These are phyloP conservation scores for Mus pahari DNA, from an alignment of 2,113 vertebrate genomes.

Conservation along the genomic window DNA sequence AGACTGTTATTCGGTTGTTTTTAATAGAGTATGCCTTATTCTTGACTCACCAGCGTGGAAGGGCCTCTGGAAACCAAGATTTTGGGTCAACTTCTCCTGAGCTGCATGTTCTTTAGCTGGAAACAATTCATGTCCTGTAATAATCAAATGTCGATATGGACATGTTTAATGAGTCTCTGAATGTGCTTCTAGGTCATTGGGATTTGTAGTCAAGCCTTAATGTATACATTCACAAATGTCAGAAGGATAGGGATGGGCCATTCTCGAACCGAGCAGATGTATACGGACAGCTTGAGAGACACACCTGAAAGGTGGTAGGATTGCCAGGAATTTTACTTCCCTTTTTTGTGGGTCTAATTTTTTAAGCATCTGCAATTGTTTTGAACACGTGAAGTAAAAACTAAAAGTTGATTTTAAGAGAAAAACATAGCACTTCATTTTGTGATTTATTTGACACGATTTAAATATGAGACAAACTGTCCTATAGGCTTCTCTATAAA, in stretches of 20 bases:
- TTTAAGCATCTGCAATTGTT: not conserved
- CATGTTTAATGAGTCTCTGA: not conserved
- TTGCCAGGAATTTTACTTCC: not conserved
- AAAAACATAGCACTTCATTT: not conserved
- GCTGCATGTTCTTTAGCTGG: constrained; percentile 1
- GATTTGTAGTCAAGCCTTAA: not conserved
- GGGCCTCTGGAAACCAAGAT: constrained; percentile 36
- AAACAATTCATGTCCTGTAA: constrained; percentile 59
- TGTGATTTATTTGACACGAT: not conserved
- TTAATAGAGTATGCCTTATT: not conserved
- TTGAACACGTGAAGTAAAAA: constrained; percentile 41
- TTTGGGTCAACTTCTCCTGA: not conserved
- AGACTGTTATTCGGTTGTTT: not conserved
- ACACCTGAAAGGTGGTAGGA: not conserved
- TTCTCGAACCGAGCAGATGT: not conserved
- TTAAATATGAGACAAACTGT: constrained; percentile 12
- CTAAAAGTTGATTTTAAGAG: not conserved
- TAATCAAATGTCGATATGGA: not conserved
- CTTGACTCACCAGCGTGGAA: constrained; percentile 50
- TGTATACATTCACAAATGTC: not conserved
- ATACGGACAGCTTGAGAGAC: not conserved
- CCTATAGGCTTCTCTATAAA: not conserved
- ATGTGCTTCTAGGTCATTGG: constrained; percentile 26
- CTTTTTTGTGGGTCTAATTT: not conserved
- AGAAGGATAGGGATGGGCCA: not conserved